Percentiles rank a stretch among this genome's conserved stretches.
Conservation (phyloP, 2,888 invertebrate species). For the Acanthococcus lagerstroemiae region DNA sequence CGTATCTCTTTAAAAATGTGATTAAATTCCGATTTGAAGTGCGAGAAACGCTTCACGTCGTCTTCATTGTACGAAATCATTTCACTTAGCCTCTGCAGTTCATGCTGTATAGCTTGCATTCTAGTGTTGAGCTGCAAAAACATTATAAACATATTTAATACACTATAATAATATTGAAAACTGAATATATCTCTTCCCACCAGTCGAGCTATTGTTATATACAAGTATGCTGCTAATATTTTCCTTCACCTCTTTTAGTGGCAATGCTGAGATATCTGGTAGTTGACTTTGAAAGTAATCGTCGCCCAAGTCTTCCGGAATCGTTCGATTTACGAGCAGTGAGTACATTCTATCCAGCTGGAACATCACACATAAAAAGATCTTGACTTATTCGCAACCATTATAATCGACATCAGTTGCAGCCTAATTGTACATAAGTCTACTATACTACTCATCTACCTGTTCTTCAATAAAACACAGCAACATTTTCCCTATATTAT, state of each 20-base stretch:
- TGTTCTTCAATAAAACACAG: constrained; percentile 39
- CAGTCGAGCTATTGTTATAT: too few species aligned
- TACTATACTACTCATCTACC: too few species aligned
- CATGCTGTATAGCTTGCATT: constrained; percentile 25
- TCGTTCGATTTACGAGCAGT: constrained; percentile 43
- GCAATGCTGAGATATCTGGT: constrained; percentile 40
- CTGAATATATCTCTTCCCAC: background rate
- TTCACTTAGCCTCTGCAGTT: constrained; percentile 25
- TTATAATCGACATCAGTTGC: background rate
- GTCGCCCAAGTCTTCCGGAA: constrained; percentile 45
- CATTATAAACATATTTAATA: background rate
- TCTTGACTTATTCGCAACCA: background rate
- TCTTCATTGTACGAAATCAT: constrained; percentile 19
- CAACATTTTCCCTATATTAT: constrained; percentile 38
- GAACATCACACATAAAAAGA: background rate
- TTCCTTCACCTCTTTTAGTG: constrained; percentile 37
- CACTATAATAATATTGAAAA: background rate
- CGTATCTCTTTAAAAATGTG: constrained; percentile 27
- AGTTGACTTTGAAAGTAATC: constrained; percentile 40
- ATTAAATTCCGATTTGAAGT: constrained; percentile 26
- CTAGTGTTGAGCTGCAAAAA: constrained; percentile 18
- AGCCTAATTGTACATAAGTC: too few species aligned
- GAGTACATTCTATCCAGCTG: constrained; percentile 44
- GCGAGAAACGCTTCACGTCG: constrained; percentile 20
- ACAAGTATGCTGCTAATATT: background rate